Conservation (phyloP, 2,113 vertebrate species). For the Pygathrix nemaeus region DNA sequence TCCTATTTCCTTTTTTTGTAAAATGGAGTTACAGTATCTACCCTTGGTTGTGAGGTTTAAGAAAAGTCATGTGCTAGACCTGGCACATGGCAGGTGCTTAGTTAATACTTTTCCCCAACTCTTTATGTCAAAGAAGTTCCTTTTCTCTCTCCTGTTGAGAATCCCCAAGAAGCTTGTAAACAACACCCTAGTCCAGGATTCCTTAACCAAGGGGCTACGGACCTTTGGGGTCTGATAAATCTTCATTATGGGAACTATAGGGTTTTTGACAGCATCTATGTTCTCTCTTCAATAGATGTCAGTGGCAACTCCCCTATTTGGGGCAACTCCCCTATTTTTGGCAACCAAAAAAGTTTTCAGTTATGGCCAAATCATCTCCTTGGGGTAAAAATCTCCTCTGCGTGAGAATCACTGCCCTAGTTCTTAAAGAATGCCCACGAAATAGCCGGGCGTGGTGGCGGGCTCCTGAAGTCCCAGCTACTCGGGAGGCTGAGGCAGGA, state of each 20-base stretch:
- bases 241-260: neutral
- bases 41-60: neutral
- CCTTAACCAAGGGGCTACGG: neutral
- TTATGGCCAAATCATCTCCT: neutral
- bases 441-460: no score
- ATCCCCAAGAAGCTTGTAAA: neutral
- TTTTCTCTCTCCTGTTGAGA: neutral
- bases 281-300: neutral
- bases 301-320: neutral
- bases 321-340: neutral
- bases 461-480: no score
- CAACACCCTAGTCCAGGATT: neutral
- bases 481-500: no score
- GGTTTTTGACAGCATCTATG: neutral
- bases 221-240: neutral
- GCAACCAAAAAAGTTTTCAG: neutral
- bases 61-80: rapidly evolving
- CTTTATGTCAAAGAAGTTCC: rapidly evolving
- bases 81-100: rapidly evolving
- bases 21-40: neutral
- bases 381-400: neutral
- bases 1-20: neutral
- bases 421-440: neutral
- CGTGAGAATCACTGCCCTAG: neutral
- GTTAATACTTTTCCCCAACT: rapidly evolving